Evolutionary conservation across 2,113 vertebrate species (phyloP).

Genomic region (Tragelaphus scriptus): DNA sequence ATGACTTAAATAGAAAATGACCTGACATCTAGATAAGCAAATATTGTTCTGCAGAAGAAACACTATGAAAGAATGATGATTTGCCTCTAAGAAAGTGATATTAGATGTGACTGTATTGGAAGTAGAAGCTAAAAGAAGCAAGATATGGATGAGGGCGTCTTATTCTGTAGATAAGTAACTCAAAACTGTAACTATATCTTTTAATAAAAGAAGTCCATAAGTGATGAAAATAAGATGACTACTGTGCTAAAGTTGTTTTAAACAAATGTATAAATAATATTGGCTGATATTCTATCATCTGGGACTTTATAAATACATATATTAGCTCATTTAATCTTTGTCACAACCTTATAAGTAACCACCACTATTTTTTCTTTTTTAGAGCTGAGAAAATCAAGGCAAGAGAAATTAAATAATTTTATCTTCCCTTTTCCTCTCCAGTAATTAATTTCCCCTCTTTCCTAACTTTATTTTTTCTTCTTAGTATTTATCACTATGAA

Average conservation of each 20-base stretch:
- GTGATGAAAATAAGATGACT: not conserved
- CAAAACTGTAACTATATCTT: not conserved
- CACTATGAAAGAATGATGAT: not conserved
- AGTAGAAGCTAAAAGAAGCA: not conserved
- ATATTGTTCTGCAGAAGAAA: not conserved
- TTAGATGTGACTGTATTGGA: not conserved
- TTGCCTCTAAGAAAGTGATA: slow-evolving; percentile 27
- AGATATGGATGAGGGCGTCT: not conserved
- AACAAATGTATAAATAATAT: not conserved
- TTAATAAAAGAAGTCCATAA: not conserved
- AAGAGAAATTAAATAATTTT: slow-evolving; percentile 15
- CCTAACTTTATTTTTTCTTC: not conserved
- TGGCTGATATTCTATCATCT: not conserved
- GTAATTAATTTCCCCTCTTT: not conserved
- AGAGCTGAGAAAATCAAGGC: not conserved
- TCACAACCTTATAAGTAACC: not conserved
- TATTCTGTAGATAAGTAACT: not conserved
- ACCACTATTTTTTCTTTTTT: not conserved
- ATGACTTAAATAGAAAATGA: slow-evolving; percentile 44
- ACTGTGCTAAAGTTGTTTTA: not conserved
- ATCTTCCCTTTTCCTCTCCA: not conserved
- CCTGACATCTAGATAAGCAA: slow-evolving; percentile 30
- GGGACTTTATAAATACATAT: not conserved
- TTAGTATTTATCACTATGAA: not conserved
- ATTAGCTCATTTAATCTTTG: not conserved